phyloP scores from a whole-genome alignment of 1,140 invertebrate species.

The Microplitis mediator region DNA sequence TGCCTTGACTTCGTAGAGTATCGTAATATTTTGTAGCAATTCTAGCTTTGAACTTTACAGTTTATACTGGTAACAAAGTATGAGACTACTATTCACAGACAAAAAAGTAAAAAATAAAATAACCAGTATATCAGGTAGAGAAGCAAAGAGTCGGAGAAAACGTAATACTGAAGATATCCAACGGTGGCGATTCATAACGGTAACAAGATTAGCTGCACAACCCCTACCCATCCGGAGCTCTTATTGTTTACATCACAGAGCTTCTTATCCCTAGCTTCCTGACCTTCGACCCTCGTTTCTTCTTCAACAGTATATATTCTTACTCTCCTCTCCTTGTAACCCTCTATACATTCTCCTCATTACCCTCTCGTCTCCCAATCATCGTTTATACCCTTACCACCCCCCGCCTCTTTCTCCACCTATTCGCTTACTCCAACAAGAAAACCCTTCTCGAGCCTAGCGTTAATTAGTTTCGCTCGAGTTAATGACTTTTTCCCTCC shows the following conservation, averaged over 20 bases:
- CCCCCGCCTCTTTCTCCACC: neutral
- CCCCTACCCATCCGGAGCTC: conserved; percentile 12
- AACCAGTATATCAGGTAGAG: conserved; percentile 2
- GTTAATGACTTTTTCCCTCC: conserved; percentile 64
- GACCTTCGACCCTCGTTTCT: neutral
- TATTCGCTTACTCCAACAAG: neutral
- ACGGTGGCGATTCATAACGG: conserved; percentile 29
- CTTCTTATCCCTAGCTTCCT: conserved; percentile 9
- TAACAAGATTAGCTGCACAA: conserved; percentile 30
- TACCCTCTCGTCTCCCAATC: neutral
- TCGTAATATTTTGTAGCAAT: conserved; percentile 14
- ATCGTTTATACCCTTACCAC: neutral
- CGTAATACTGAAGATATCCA: neutral
- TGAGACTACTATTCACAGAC: neutral
- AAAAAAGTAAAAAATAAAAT: neutral
- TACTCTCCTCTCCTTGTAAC: neutral
- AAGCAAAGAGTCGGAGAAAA: conserved; percentile 15
- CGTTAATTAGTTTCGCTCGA: conserved; percentile 64
- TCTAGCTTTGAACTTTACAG: neutral
- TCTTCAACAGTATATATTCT: neutral
- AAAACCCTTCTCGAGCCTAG: conserved; percentile 30
- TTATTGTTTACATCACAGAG: conserved; percentile 36
- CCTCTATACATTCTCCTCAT: neutral
- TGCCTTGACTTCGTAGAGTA: conserved; percentile 15
- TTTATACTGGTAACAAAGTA: neutral